phyloP scores from a whole-genome alignment of 2,888 invertebrate genomes.

The Melieria crassipennis region DNA sequence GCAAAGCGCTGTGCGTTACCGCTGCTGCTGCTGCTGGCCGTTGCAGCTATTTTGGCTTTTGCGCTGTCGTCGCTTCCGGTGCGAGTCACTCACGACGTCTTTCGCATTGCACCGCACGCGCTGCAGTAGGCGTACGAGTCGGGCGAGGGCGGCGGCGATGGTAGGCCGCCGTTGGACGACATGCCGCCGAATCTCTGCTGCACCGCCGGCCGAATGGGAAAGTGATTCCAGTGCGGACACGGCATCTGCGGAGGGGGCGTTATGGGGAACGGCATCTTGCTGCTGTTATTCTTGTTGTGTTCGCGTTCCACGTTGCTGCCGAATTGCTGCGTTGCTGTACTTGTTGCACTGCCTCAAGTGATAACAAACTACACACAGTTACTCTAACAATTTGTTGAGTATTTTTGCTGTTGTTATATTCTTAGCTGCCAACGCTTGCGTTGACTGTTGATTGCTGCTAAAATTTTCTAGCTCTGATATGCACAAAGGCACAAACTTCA shows the following conservation, averaged over 20 bases:
- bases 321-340: neutral
- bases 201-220: conserved; percentile 56
- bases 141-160: conserved; percentile 40
- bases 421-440: conserved; percentile 24
- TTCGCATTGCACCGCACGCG: conserved; percentile 30
- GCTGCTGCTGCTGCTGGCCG: conserved; percentile 11
- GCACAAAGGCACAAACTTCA: conserved; percentile 23
- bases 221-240: conserved; percentile 64
- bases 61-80: neutral
- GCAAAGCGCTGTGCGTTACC: neutral
- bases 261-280: conserved; percentile 59
- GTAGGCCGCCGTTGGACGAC: conserved; percentile 3
- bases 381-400: conserved; percentile 5
- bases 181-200: conserved; percentile 18
- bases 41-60: conserved; percentile 1
- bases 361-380: conserved; percentile 30
- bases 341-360: neutral
- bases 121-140: conserved; percentile 42
- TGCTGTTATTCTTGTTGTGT: neutral
- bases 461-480: conserved; percentile 12
- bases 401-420: neutral
- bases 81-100: neutral
- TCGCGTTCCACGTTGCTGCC: conserved; percentile 46
- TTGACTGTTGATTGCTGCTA: conserved; percentile 1
- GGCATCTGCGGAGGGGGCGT: conserved; percentile 62